Base-by-base conservation (phyloP, 2,113 vertebrate genomes). In the Lipophrys pholis region DNA sequence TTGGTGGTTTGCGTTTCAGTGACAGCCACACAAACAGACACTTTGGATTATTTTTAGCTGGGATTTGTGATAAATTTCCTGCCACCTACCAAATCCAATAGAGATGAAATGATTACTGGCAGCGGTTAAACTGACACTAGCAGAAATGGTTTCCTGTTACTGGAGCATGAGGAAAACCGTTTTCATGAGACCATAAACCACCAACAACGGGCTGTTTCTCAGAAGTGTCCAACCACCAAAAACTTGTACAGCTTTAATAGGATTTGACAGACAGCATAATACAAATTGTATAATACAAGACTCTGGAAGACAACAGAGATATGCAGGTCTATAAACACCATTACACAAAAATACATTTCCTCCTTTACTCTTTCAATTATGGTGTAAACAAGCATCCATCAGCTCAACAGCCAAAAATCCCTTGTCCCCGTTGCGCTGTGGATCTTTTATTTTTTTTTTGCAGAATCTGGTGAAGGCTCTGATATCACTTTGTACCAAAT, bases 181-280 rank as follows among this genome's bases (percentile, higher is more conserved):
- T 73, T 46, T 38, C 9, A 57, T 53, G 5, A 5, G 16, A 75
- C 39, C 30, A 59, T 11, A 43, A 51, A 52, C 38, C 43, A 59
- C 8, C 54, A 43, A 52, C 38, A 45, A 3, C 6, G 2, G 15
- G 45, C 1, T 6, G 1, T 48, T 48, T n/a, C 8, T 48, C 43
- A 36, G 0, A 39, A 15, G 8, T 39, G 50, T 30, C 30, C 16
- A 52, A 52, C 9, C 17, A 52, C 6, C 8, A 11, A 1, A 11
- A 15, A 48, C 43, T 14, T 6, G 2, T 45, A 50, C 17, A 21
- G 9, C 9, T 30, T 52, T 21, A 30, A 7, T 21, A 17, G 21
- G 10, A 8, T 10, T 30, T 11, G 17, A 17, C 16, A 30, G 21
- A 52, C 21, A 30, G 21, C 4, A 30, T 4, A 4, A 30, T 17